phyloP scores from a whole-genome alignment of 1,140 invertebrate genomes.

The Helicoverpa zea region DNA sequence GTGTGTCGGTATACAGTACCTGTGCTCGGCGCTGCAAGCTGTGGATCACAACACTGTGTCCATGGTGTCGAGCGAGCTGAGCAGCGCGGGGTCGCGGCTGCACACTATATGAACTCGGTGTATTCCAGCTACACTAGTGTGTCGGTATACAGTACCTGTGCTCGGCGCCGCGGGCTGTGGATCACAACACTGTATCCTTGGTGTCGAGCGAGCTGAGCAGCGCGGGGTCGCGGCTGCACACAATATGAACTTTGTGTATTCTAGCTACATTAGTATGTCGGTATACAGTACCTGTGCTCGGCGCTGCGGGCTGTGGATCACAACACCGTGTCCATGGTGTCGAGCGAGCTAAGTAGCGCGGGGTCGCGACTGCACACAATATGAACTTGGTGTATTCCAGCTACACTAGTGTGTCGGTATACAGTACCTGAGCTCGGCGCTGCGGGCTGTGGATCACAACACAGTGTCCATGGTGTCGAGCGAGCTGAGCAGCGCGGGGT shows the following conservation, averaged over 20 bases:
- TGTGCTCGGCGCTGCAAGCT: conserved; percentile 27
- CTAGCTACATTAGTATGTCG: not conserved
- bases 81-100: conserved; percentile 90
- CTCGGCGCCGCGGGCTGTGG: conserved; percentile 52
- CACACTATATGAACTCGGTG: too few species aligned
- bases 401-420: not conserved
- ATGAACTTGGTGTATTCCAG: too few species aligned
- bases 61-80: conserved; percentile 90
- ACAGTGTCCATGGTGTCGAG: conserved; percentile 92
- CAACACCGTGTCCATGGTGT: conserved; percentile 92
- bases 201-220: conserved; percentile 92
- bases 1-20: conserved; percentile 1
- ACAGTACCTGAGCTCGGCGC: conserved; percentile 12
- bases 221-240: conserved; percentile 88
- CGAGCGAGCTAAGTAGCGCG: conserved; percentile 90
- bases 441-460: conserved; percentile 88
- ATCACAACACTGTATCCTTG: conserved; percentile 92
- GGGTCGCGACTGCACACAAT: conserved; percentile 87
- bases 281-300: conserved; percentile 13
- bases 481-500: conserved; percentile 91
- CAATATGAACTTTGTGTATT: too few species aligned
- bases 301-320: conserved; percentile 85
- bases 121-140: not conserved
- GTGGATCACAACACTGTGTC: conserved; percentile 93
- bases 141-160: not conserved